phyloP scores from a whole-genome alignment of 2,888 invertebrate genomes.

The Eupithecia tripunctaria region DNA sequence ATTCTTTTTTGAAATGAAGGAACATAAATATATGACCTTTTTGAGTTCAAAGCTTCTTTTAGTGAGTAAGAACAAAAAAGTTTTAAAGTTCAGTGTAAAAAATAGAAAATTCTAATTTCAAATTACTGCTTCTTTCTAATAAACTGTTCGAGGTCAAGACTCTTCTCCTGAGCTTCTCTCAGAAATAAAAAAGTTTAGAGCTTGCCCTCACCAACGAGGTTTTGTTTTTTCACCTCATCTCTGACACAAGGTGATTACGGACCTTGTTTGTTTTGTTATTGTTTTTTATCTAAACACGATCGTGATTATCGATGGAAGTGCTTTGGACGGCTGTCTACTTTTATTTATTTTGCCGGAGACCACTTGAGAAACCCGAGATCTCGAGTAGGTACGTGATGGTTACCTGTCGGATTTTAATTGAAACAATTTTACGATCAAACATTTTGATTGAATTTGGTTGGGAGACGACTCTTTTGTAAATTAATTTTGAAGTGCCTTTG shows the following conservation, averaged over 20 bases:
- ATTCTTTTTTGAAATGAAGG: background rate
- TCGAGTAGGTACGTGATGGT: conserved; percentile 37
- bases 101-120: background rate
- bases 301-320: conserved; percentile 76
- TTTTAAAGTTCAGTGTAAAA: background rate
- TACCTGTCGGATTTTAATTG: conserved; percentile 53
- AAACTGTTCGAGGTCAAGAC: background rate
- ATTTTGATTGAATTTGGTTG: conserved; percentile 37
- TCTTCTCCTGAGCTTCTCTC: too few relatives aligned
- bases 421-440: conserved; percentile 47
- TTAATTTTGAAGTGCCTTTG: background rate
- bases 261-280: conserved; percentile 81
- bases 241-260: conserved; percentile 79
- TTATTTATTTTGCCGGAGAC: conserved; percentile 51
- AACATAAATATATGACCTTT: background rate
- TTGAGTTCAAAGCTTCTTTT: background rate
- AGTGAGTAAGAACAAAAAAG: background rate
- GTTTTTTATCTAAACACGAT: conserved; percentile 83
- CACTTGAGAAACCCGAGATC: conserved; percentile 57
- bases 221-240: conserved; percentile 50
- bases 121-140: background rate
- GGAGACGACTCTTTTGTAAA: background rate
- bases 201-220: conserved; percentile 5
- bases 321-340: conserved; percentile 61
- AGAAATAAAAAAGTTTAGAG: background rate